A percentile compares a stretch with the other conserved stretches of the same genome.
Evolutionary conservation across 2,888 invertebrate genomes (phyloP).

Genomic region (Bombyx huttoni): DNA sequence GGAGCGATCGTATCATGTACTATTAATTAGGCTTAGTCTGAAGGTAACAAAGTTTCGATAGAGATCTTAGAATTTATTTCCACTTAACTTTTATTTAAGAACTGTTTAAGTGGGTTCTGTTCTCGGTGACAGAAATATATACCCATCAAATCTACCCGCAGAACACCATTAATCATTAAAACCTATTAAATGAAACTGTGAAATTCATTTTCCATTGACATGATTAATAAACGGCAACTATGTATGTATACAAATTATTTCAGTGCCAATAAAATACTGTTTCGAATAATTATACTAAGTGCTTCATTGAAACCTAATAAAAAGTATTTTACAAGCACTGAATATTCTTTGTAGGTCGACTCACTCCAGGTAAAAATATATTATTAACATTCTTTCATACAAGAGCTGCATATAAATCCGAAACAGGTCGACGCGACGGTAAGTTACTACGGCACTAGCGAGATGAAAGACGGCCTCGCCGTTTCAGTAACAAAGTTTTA

Average conservation of each 20-base stretch:
- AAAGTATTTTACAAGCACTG: not conserved
- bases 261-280: too few species aligned
- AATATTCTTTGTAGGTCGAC: not conserved
- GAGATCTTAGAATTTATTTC: not conserved
- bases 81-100: not conserved
- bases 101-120: not conserved
- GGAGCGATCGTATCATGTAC: slow-evolving; percentile 40
- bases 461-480: not conserved
- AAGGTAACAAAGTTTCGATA: not conserved
- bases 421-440: not conserved
- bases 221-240: too few species aligned
- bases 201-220: too few species aligned
- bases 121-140: too few species aligned
- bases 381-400: not conserved
- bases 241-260: too few species aligned
- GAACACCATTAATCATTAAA: too few species aligned
- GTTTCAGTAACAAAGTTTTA: not conserved
- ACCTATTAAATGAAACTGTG: too few species aligned
- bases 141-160: too few species aligned
- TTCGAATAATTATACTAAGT: too few species aligned
- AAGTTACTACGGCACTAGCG: not conserved
- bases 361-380: not conserved
- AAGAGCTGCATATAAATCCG: not conserved
- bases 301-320: not conserved
- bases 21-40: not conserved